Conservation (phyloP, 2,113 vertebrate species). For the Mesitornis unicolor region DNA sequence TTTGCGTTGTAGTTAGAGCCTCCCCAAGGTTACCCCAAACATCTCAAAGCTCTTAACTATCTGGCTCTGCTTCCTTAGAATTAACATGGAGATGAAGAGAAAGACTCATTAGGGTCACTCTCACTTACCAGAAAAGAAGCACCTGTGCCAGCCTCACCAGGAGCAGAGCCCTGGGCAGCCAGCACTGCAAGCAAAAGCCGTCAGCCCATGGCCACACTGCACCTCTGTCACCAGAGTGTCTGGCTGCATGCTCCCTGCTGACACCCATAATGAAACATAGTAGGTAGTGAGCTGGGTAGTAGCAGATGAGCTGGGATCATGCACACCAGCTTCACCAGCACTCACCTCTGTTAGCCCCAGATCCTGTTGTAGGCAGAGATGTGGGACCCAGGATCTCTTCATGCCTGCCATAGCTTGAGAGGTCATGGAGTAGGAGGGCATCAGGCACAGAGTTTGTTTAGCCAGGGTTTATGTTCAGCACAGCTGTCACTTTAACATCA, state of each 20-base stretch:
- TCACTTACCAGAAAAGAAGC: not conserved
- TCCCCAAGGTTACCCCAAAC: slow-evolving; percentile 41
- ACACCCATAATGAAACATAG: rapidly evolving
- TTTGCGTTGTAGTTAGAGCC: not conserved
- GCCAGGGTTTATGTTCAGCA: not conserved
- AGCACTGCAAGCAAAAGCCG: not conserved
- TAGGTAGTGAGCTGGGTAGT: no score
- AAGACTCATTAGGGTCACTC: not conserved
- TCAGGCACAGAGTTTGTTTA: not conserved
- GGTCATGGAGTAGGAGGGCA: rapidly evolving
- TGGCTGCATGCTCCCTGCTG: not conserved
- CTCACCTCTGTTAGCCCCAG: not conserved
- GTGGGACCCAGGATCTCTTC: not conserved
- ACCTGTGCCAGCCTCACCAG: not conserved
- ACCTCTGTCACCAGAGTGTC: rapidly evolving
- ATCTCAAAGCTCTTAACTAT: not conserved
- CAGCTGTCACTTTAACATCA: not conserved
- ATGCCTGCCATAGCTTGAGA: rapidly evolving
- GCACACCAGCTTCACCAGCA: rapidly evolving
- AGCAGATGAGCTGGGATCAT: not conserved
- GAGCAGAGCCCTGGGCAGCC: not conserved
- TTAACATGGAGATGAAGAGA: not conserved
- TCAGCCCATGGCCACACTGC: not conserved
- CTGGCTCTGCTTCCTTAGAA: not conserved
- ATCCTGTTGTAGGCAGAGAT: not conserved